Base-by-base conservation (phyloP, 92 coral and sea anemone species). In the Porites divaricata region DNA sequence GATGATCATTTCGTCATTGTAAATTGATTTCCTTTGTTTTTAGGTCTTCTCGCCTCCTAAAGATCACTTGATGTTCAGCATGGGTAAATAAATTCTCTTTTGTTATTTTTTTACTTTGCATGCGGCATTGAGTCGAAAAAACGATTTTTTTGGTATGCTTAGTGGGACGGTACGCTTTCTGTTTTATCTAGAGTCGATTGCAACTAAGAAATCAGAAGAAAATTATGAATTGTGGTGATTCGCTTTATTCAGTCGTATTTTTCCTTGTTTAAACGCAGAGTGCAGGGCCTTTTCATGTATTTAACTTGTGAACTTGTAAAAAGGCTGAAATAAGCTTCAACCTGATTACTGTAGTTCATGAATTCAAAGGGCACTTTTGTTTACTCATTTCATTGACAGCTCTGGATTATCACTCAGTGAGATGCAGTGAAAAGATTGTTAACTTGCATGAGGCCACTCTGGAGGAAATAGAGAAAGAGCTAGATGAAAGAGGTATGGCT, bases 31-130 rank as follows among this genome's bases (percentile, higher is more conserved):
- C 8, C 1, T 67, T 52, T 66, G 11, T 17, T 22, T 58, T 59
- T 56, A 91, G 94, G 89, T 91, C 6, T 86, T 77, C 22, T 13
- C 81, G 15, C 87, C 83, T 7, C 77, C 92, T 6, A 78, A 41
- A 61, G 84, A 88, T 70, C 87, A 91, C 72, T 26, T 80, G 61
- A 88, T 91, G 89, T 91, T 91, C 76, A 66, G 56, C 26, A 28
- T 91, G 48, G 94, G 94, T 91, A 84, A 77, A 79, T 66, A 4
- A 19, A 8, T 28, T 28, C 26, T 62, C 24, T 13, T 2, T 22
- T 74, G 7, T 14, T 22, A 54, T 54, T 54, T 9, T 54, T 54
- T 15, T 13, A 15, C 59, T 54, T 9, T 15, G 12, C 14, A 54
- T 15, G 59, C 12, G 59, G 59, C 1, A 2, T 54, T 54, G 58